A percentile compares a stretch with the other conserved stretches of the same genome.
phyloP scores from a whole-genome alignment of 2,888 invertebrate genomes.

The Drosophila gaucha region DNA sequence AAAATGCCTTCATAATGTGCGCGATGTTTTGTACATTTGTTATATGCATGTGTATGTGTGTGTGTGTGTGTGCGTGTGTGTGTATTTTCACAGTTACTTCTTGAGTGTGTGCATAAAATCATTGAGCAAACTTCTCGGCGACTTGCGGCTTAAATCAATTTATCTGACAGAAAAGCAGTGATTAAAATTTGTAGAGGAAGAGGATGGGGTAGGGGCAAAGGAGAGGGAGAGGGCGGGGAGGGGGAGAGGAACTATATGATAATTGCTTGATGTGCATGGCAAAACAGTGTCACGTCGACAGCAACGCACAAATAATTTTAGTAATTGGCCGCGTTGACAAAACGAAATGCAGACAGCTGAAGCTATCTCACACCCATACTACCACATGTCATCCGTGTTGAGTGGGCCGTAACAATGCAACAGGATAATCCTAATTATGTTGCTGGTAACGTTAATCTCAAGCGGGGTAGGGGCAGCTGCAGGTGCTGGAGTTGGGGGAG shows the following conservation, averaged over 20 bases:
- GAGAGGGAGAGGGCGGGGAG: not conserved
- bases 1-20: slow-evolving; percentile 39
- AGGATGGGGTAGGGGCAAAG: not conserved
- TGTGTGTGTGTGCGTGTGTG: slow-evolving; percentile 13
- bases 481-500: not conserved
- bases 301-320: slow-evolving; percentile 56
- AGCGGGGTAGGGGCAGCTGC: too few species aligned
- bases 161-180: slow-evolving; percentile 16
- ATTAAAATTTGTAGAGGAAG: slow-evolving; percentile 1
- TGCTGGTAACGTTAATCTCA: slow-evolving; percentile 7
- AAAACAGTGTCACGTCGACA: slow-evolving; percentile 41
- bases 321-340: slow-evolving; percentile 57
- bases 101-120: slow-evolving; percentile 17
- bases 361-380: too few species aligned
- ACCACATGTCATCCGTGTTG: slow-evolving; percentile 5
- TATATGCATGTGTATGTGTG: slow-evolving; percentile 20
- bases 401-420: slow-evolving; percentile 49
- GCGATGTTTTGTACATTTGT: slow-evolving; percentile 5
- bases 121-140: slow-evolving; percentile 10
- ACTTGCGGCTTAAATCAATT: slow-evolving; percentile 40
- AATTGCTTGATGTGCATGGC: slow-evolving; percentile 52
- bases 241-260: slow-evolving; percentile 7
- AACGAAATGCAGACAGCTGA: slow-evolving; percentile 37
- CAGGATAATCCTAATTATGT: slow-evolving; percentile 63
- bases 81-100: slow-evolving; percentile 19